Conservation (phyloP, 2,113 vertebrate genomes). For the Mormyrus lacerda region DNA sequence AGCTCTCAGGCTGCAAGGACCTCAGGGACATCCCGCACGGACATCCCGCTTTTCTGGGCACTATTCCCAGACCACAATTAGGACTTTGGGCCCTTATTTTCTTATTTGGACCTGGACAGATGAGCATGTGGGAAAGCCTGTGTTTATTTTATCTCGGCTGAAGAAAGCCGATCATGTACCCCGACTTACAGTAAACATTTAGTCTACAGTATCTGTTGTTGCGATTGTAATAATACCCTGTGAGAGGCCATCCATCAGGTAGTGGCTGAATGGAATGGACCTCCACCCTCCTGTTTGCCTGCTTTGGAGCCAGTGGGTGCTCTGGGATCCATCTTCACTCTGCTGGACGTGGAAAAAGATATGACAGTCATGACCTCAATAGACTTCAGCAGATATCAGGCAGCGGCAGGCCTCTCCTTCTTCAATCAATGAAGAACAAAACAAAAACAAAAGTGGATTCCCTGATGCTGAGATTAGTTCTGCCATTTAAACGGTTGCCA, state of each 20-base stretch:
- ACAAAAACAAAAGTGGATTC: constrained; percentile 1
- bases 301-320: background rate
- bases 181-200: constrained; percentile 1
- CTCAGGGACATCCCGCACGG: background rate
- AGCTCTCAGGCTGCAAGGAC: background rate
- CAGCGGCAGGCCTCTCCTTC: background rate
- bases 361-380: background rate
- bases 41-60: background rate
- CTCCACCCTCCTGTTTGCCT: background rate
- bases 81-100: background rate
- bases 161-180: background rate
- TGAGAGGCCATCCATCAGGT: background rate
- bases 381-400: background rate
- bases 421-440: background rate
- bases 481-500: background rate
- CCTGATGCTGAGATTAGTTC: background rate
- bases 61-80: background rate
- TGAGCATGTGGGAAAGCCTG: background rate
- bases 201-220: background rate
- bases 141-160: background rate
- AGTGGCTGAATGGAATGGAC: background rate
- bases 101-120: background rate
- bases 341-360: background rate
- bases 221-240: background rate
- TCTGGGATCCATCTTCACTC: background rate